Percentiles rank a stretch among this genome's conserved stretches.
These are phyloP conservation scores for Galeopterus variegatus DNA, from an alignment of 2,113 vertebrate species.

Conservation along the genomic window DNA sequence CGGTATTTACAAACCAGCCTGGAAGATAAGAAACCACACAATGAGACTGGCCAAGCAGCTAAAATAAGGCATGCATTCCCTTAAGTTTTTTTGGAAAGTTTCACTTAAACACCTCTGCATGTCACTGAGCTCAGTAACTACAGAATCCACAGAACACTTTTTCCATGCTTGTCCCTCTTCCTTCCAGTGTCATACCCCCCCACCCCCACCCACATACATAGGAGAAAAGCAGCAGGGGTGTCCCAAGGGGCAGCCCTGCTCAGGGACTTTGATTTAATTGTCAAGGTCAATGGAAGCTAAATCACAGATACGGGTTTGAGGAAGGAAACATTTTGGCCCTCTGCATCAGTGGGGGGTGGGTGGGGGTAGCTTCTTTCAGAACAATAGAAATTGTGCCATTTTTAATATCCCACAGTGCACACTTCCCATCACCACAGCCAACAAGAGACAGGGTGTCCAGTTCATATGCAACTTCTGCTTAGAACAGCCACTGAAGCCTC, in stretches of 20 bases:
- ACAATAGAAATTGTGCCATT: neutral
- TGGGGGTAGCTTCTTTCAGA: neutral
- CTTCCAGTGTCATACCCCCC: neutral
- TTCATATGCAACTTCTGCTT: neutral
- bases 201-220: neutral
- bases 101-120: neutral
- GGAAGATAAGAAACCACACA: constrained; percentile 7
- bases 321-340: neutral
- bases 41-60: neutral
- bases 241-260: neutral
- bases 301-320: constrained; percentile 20
- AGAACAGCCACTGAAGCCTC: neutral
- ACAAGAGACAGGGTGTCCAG: neutral
- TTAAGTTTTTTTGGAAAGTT: constrained; percentile 25
- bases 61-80: constrained; percentile 48
- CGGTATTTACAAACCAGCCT: neutral
- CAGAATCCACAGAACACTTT: constrained; percentile 9
- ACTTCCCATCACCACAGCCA: neutral
- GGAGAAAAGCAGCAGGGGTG: neutral
- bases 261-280: neutral
- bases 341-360: neutral
- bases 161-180: neutral
- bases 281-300: constrained; percentile 2
- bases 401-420: neutral
- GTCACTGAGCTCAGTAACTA: constrained; percentile 5